Evolutionary conservation across 1,140 invertebrate species (phyloP), one percentile per base, ranked within the genome.

Genomic region (Zophobas morio): DNA sequence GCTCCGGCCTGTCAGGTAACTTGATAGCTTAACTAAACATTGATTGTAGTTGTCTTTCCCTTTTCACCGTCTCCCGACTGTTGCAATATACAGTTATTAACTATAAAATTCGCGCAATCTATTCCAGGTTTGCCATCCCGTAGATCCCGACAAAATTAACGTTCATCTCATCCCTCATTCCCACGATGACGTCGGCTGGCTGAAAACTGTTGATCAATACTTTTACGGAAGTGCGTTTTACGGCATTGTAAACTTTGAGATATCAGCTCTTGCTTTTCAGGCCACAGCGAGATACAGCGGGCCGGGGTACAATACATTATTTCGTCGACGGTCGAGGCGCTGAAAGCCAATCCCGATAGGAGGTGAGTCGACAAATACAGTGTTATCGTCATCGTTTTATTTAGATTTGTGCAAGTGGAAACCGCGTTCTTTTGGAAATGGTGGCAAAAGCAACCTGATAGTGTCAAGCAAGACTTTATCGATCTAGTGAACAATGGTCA

Each of bases 161-260:
- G 90, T 95, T 0, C 94, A 95, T 84, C 80, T 95, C 1, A 89
- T 94, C 0, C 88, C 92, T 1, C 91, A 92, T 81, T 89, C 90
- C 1, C 94, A 96, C 85, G 93, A 94, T 88, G 95, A 96, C 87
- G 93, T 95, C 0, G 94, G 94, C 1, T 96, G 94, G 94, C 87
- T 95, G 20, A 95, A 95, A 87, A 96, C 94, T 1, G 92, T 94
- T 33, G 94, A 96, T 84, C 91, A 96, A 84, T 96, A 96, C 84
- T 96, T 90, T 82, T 93, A 90, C 84, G 93, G 93, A 85, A 88
- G 90, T 91, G 85, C 42, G 70, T 53, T 72, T 1, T 51, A 34
- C 2, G 34, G 32, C 54, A 57, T 57, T 57, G 33, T 66, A 6
- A 8, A 32, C n/a, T 5, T n/a, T 6, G 57, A 46, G 34, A n/a